Percentiles rank a stretch among this genome's conserved stretches.
Evolutionary conservation across 1,140 invertebrate species (phyloP).

Genomic region (Popillia japonica): DNA sequence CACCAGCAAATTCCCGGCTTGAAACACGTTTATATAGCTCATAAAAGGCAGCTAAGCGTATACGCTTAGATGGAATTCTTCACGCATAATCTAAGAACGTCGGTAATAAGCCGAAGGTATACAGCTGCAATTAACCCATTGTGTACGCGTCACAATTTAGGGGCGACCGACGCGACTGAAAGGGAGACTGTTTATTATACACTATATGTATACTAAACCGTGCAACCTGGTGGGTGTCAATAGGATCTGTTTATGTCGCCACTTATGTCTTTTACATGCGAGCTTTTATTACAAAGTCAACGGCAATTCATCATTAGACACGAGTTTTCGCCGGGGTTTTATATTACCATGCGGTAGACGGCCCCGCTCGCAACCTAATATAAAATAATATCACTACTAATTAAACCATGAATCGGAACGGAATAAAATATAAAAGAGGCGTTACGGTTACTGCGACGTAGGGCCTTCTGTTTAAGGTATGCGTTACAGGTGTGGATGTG

Average conservation of each 20-base stretch:
- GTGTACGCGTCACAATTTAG: conserved; percentile 3
- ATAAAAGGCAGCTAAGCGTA: not conserved
- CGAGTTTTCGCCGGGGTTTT: not conserved
- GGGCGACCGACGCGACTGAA: not conserved
- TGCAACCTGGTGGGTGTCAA: not conserved
- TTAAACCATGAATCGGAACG: conserved; percentile 26
- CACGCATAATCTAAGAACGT: not conserved
- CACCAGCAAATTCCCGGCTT: no score
- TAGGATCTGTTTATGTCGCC: not conserved
- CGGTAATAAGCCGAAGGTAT: not conserved
- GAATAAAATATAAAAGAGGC: conserved; percentile 23
- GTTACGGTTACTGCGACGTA: no score
- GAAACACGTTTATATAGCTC: not conserved
- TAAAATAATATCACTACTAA: conserved; percentile 19
- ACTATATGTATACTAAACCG: not conserved
- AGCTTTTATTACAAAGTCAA: conserved; percentile 25
- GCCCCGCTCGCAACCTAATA: not conserved
- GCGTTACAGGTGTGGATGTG: no score
- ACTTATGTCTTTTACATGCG: conserved; percentile 16
- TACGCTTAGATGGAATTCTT: not conserved
- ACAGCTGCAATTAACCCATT: conserved; percentile 6
- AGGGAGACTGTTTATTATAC: not conserved
- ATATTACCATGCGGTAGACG: not conserved
- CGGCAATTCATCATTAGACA: conserved; percentile 24
- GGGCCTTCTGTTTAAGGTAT: no score